These are phyloP conservation scores for Tipula confusa DNA, from an alignment of 2,888 invertebrate species.

Conservation along the genomic window DNA sequence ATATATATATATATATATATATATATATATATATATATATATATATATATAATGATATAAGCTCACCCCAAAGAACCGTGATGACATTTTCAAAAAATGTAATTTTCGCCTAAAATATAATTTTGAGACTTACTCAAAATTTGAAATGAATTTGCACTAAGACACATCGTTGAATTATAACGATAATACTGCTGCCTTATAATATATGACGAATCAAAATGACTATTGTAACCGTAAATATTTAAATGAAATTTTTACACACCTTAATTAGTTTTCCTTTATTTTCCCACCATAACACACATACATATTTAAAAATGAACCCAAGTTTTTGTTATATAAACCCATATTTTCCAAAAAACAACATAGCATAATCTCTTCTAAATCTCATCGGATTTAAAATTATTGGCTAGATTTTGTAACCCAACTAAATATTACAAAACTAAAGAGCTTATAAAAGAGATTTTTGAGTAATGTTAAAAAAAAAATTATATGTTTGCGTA, in stretches of 20 bases:
- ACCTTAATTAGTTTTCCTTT: background rate
- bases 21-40: too few species aligned
- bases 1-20: too few species aligned
- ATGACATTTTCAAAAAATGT: too few species aligned
- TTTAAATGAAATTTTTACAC: too few species aligned
- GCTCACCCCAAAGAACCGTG: too few species aligned
- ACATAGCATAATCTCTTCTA: background rate
- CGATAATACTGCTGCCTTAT: too few species aligned
- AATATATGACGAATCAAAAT: too few species aligned
- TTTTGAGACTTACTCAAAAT: too few species aligned
- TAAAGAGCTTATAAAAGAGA: background rate
- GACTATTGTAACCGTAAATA: background rate
- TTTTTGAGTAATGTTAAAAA: background rate
- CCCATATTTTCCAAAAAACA: background rate
- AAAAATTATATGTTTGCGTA: background rate
- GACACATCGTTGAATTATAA: too few species aligned
- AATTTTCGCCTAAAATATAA: too few species aligned
- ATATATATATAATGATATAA: too few species aligned
- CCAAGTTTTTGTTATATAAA: background rate
- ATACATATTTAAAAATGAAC: background rate
- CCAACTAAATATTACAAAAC: background rate
- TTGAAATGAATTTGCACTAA: too few species aligned
- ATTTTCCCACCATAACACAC: background rate
- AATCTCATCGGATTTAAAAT: background rate
- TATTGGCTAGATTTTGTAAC: background rate